Evolutionary conservation across 2,888 invertebrate genomes (phyloP), one percentile per base, ranked within the genome.

Genomic region (Parelbella ahira): DNA sequence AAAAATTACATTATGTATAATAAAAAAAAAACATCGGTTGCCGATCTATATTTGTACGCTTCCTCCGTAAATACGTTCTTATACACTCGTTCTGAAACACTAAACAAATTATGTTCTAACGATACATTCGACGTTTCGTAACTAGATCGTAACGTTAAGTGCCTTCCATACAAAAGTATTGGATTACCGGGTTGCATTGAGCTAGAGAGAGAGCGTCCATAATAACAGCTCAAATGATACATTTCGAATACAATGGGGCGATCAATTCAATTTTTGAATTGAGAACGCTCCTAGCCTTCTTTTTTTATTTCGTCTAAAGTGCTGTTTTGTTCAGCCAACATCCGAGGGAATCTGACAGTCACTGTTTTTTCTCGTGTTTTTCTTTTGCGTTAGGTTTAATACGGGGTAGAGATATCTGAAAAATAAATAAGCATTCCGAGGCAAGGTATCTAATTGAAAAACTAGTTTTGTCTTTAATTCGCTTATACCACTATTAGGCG

Each of bases 211-310:
- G 81, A 79, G 79, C 75, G 73, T 68, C 74, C 73, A 84, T 86
- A 87, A 87, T 87, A 87, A 86, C 86, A 81, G 84, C 76, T 86
- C 87, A 86, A 87, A 87, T 87, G 87, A 87, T 87, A 87, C 87
- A 86, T 87, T 87, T 82, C 73, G 84, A 86, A 87, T 84, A 87
- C 87, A 87, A 87, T 87, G 84, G 87, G 74, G 73, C 86, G 87
- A 87, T 87, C 87, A 86, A 87, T 87, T 86, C 86, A 84, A 87
- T 86, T 86, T 86, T 84, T 84, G 87, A 87, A 86, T 86, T 83
- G 86, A 86, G 84, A 83, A 83, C 83, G 84, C 81, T 87, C 77
- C 82, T 83, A 80, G 77, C 78, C 78, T 70, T 74, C 67, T 72
- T 70, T 78, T 80, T 78, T 75, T 76, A 58, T 77, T 73, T 75